Conservation (phyloP, 1,140 invertebrate species). For the Nasonia giraulti region DNA sequence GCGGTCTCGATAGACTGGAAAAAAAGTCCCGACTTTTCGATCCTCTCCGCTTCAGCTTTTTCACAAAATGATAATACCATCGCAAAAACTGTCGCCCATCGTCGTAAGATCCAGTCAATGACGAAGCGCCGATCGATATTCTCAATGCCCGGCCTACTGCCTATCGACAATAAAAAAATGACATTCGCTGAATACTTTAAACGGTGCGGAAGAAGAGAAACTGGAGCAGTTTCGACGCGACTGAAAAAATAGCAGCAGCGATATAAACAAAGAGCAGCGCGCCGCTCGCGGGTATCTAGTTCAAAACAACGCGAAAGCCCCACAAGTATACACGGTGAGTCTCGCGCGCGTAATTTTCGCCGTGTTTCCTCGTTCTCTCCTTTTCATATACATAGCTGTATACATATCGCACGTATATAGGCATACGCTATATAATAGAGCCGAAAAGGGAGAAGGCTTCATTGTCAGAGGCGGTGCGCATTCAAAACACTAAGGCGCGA, state of each 20-base stretch:
- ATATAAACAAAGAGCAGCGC: not conserved
- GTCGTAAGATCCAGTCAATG: not conserved
- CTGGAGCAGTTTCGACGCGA: not conserved
- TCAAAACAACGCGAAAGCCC: not conserved
- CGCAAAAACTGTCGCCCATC: not conserved
- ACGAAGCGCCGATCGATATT: not conserved
- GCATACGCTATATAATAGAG: too few relatives aligned
- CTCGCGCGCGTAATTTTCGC: not conserved
- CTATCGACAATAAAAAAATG: not conserved
- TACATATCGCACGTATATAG: not conserved
- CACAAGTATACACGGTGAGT: not conserved
- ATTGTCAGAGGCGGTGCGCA: conserved; percentile 10
- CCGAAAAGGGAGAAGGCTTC: conserved; percentile 1
- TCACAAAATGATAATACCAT: not conserved
- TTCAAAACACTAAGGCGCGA: conserved; percentile 11
- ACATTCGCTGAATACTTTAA: not conserved
- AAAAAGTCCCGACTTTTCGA: conserved; percentile 6
- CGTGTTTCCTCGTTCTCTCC: not conserved
- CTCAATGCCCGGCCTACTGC: not conserved
- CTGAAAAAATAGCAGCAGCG: not conserved
- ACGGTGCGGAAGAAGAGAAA: not conserved
- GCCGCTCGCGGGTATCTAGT: not conserved
- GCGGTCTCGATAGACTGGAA: conserved; percentile 1
- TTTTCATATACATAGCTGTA: not conserved
- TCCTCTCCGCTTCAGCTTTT: not conserved